Conservation (phyloP, 1,140 invertebrate species). For the Acromyrmex echinatior region DNA sequence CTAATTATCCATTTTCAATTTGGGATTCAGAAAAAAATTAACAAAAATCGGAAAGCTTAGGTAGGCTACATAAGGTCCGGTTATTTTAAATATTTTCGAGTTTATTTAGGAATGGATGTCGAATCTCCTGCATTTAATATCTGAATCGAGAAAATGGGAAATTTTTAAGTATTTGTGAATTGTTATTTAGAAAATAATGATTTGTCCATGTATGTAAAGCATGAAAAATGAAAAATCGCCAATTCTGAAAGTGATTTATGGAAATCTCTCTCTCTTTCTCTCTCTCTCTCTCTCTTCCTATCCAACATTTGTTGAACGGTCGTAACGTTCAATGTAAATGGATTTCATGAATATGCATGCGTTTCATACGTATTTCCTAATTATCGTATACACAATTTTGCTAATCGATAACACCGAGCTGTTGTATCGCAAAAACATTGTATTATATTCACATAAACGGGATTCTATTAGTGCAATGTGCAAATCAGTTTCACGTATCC, state of each 20-base stretch:
- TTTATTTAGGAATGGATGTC: neutral
- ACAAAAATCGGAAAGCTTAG: no score
- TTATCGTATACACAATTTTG: constrained; percentile 62
- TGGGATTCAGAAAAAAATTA: no score
- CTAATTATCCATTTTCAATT: no score
- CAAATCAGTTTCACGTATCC: constrained; percentile 20
- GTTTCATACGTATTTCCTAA: constrained; percentile 57
- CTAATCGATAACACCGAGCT: constrained; percentile 57
- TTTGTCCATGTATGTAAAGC: constrained; percentile 3
- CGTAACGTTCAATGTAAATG: constrained; percentile 46
- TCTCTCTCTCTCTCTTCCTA: neutral
- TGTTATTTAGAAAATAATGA: constrained; percentile 2
- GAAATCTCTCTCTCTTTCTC: neutral
- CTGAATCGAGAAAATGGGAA: neutral
- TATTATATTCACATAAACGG: constrained; percentile 44
- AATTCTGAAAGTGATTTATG: constrained; percentile 44
- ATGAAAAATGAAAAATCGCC: constrained; percentile 39
- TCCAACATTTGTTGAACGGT: constrained; percentile 18
- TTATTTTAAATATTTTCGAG: neutral
- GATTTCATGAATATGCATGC: constrained; percentile 60
- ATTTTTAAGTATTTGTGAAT: constrained; percentile 8
- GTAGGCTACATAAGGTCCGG: no score
- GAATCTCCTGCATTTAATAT: neutral
- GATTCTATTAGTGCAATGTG: constrained; percentile 43
- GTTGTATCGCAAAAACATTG: constrained; percentile 53